phyloP scores from a whole-genome alignment of 2,797 vertebrate genomes.

The Sebastes reedi region DNA sequence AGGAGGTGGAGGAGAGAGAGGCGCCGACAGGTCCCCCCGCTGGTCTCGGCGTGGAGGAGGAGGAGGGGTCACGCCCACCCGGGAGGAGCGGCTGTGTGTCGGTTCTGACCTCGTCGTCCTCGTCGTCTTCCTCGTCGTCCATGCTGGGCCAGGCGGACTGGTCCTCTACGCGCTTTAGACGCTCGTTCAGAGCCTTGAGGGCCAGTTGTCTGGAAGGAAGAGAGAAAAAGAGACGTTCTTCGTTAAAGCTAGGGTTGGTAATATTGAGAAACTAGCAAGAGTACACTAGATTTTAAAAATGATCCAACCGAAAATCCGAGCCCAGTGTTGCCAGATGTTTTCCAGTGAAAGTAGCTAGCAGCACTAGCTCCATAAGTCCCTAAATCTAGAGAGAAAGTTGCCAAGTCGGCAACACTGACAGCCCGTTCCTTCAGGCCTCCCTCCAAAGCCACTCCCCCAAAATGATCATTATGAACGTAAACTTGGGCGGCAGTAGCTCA shows the following conservation, averaged over 20 bases:
- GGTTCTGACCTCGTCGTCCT: slow-evolving; percentile 87
- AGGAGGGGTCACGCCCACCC: slow-evolving; percentile 56
- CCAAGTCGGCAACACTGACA: too few relatives aligned
- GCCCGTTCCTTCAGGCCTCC: too few relatives aligned
- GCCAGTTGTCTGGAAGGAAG: slow-evolving; percentile 89
- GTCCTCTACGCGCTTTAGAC: slow-evolving; percentile 95
- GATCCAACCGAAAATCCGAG: too few relatives aligned
- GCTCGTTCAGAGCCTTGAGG: slow-evolving; percentile 96
- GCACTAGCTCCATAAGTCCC: too few relatives aligned
- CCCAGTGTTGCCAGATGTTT: too few relatives aligned
- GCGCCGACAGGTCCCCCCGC: slow-evolving; percentile 35
- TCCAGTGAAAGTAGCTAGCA: too few relatives aligned
- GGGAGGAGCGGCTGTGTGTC: slow-evolving; percentile 83
- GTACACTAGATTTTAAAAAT: too few relatives aligned
- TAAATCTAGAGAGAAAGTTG: too few relatives aligned
- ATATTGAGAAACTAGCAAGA: too few relatives aligned
- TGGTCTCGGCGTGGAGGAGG: slow-evolving; percentile 31
- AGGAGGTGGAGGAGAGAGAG: slow-evolving; percentile 70
- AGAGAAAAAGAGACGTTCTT: background rate
- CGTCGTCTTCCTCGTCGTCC: slow-evolving; percentile 94
- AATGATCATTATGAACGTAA: too few relatives aligned
- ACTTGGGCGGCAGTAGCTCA: too few relatives aligned
- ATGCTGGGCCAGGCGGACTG: slow-evolving; percentile 96
- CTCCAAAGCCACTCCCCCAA: too few relatives aligned
- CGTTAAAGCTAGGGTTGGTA: background rate